Percentiles rank a stretch among this genome's conserved stretches.
Evolutionary conservation across 1,140 invertebrate species (phyloP).

Genomic region (Ostrea denselamellosa): DNA sequence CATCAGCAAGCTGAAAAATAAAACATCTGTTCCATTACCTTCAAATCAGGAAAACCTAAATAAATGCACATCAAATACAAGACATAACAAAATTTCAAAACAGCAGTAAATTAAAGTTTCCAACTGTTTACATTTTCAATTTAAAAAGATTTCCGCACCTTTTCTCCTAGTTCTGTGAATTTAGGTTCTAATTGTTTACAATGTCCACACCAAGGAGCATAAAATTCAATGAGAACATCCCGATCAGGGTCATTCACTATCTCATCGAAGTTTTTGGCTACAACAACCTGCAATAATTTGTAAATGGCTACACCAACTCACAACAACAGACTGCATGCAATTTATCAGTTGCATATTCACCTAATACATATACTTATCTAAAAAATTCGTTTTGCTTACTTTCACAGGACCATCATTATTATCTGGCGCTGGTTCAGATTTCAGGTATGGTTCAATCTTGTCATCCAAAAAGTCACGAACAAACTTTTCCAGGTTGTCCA

Average conservation of each 20-base stretch:
- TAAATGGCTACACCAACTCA: neutral
- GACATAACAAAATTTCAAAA: too few relatives aligned
- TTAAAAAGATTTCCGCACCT: conserved; percentile 80
- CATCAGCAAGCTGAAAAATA: conserved; percentile 85
- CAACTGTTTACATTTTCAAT: too few relatives aligned
- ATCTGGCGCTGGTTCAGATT: conserved; percentile 96
- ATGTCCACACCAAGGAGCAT: conserved; percentile 99
- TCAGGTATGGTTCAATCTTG: conserved; percentile 94
- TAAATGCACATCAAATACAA: too few relatives aligned
- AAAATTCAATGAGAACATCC: conserved; percentile 98
- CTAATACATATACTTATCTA: too few relatives aligned
- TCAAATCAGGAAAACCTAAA: too few relatives aligned
- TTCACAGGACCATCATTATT: conserved; percentile 91
- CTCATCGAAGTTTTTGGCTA: conserved; percentile 98
- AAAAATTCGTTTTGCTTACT: conserved; percentile 70
- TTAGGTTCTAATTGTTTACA: conserved; percentile 96
- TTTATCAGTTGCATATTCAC: neutral
- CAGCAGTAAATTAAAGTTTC: too few relatives aligned
- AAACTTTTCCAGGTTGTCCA: conserved; percentile 94
- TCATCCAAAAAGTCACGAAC: conserved; percentile 90
- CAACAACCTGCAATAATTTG: conserved; percentile 84
- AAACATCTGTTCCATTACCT: neutral
- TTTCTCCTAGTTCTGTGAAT: conserved; percentile 95
- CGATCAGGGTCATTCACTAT: conserved; percentile 94
- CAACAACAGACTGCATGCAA: neutral